phyloP scores from a whole-genome alignment of 2,888 invertebrate genomes.

The Drosophila gaucha region DNA sequence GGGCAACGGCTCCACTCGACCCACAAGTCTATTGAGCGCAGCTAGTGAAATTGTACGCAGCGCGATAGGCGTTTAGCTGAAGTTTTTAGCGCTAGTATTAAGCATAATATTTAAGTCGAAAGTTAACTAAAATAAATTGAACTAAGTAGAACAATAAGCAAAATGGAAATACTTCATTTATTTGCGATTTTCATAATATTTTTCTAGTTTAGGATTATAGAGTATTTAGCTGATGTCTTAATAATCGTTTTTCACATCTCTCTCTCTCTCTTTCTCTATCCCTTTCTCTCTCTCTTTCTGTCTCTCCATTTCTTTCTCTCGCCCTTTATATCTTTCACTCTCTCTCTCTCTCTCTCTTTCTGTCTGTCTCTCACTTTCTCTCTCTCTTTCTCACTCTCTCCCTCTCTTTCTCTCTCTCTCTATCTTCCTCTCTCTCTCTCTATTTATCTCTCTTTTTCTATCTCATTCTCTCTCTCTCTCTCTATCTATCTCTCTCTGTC shows the following conservation, averaged over 20 bases:
- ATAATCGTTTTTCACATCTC: no score
- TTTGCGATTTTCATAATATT: no score
- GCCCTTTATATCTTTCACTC: not conserved
- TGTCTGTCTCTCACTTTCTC: not conserved
- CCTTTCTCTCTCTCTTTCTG: not conserved
- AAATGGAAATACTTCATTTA: not conserved
- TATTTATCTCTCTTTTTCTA: no score
- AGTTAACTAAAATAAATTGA: conserved; percentile 55
- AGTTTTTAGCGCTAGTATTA: conserved; percentile 39
- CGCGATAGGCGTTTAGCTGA: conserved; percentile 36
- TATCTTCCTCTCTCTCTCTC: no score
- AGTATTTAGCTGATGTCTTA: no score
- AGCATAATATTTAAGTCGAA: conserved; percentile 32
- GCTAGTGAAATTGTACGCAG: conserved; percentile 57
- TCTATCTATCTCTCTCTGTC: no score
- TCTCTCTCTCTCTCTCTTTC: not conserved
- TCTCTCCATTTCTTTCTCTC: not conserved
- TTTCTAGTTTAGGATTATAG: no score
- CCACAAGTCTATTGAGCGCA: conserved; percentile 44
- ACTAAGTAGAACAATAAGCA: conserved; percentile 20
- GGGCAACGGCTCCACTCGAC: conserved; percentile 62
- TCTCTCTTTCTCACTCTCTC: not conserved
- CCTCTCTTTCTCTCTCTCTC: not conserved
- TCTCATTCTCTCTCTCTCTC: no score
- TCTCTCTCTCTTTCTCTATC: not conserved